phyloP scores from a whole-genome alignment of 2,888 invertebrate genomes.

The Augochlorella aurata region DNA sequence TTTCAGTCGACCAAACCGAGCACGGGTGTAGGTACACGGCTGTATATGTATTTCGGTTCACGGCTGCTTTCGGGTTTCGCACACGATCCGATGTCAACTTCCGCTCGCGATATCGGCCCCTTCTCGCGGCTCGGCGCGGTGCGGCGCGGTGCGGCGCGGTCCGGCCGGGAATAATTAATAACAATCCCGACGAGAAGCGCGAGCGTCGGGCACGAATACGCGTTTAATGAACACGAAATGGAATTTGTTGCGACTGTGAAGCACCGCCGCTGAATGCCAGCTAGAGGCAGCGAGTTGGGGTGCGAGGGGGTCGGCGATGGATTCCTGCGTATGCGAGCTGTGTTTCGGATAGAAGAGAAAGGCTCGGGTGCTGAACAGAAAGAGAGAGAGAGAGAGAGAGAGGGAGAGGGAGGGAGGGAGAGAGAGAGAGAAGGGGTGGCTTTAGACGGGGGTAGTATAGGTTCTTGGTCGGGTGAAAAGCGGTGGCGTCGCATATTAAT shows the following conservation, averaged over 20 bases:
- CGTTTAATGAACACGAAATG: slow-evolving; percentile 63
- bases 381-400: neutral
- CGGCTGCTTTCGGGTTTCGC: no score
- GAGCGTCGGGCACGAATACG: slow-evolving; percentile 45
- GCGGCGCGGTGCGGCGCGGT: neutral
- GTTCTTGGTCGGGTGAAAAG: slow-evolving; percentile 42
- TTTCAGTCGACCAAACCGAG: neutral
- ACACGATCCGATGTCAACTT: neutral
- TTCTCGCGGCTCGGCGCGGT: neutral
- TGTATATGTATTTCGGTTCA: no score
- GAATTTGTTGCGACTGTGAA: slow-evolving; percentile 51
- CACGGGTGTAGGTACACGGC: no score
- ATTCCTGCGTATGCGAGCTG: slow-evolving; percentile 20
- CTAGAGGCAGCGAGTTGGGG: neutral
- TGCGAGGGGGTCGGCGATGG: neutral
- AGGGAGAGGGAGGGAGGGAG: neutral
- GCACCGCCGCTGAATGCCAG: slow-evolving; percentile 28
- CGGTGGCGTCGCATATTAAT: slow-evolving; percentile 65
- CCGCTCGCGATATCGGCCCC: neutral
- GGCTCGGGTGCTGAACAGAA: no score
- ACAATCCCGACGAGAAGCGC: slow-evolving; percentile 30
- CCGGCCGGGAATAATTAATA: slow-evolving; percentile 58
- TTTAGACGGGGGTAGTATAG: slow-evolving; percentile 13
- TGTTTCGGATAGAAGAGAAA: neutral
- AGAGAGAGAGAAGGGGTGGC: slow-evolving; percentile 3